These are phyloP conservation scores for Nycticryphes semicollaris DNA, from an alignment of 2,113 vertebrate genomes.

Conservation along the genomic window DNA sequence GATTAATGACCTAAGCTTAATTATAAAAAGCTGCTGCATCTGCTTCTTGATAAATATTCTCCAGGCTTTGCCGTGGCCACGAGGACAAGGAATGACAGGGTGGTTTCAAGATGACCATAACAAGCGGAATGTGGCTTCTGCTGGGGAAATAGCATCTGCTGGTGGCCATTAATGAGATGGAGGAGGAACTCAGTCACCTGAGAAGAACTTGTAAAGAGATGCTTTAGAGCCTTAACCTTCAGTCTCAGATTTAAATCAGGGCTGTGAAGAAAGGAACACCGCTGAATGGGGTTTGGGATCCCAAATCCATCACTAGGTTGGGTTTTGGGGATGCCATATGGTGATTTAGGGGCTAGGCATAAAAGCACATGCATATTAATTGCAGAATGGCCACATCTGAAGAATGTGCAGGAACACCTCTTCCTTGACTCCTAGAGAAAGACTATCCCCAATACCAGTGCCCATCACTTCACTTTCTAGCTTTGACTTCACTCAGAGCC, in stretches of 20 bases:
- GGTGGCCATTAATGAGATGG: background rate
- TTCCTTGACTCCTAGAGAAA: background rate
- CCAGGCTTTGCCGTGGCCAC: accelerated
- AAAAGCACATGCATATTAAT: background rate
- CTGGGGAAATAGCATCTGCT: slow-evolving; percentile 16
- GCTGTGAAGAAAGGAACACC: background rate
- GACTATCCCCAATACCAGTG: accelerated
- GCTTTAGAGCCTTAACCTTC: background rate
- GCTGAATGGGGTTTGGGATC: background rate
- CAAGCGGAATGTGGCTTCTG: slow-evolving; percentile 5
- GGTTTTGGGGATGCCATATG: background rate
- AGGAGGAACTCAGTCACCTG: slow-evolving; percentile 20
- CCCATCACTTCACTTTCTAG: background rate
- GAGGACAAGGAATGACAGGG: background rate
- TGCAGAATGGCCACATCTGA: background rate
- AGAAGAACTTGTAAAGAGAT: background rate
- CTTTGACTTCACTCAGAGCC: background rate
- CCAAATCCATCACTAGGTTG: background rate
- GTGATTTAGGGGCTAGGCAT: background rate
- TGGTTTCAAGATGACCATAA: background rate
- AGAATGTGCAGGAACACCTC: background rate
- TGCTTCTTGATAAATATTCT: slow-evolving; percentile 21
- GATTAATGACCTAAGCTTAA: slow-evolving; percentile 36
- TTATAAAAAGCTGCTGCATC: background rate
- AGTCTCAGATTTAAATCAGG: background rate